Evolutionary conservation across 2,888 invertebrate species (phyloP).

Genomic region (Muscina levida): DNA sequence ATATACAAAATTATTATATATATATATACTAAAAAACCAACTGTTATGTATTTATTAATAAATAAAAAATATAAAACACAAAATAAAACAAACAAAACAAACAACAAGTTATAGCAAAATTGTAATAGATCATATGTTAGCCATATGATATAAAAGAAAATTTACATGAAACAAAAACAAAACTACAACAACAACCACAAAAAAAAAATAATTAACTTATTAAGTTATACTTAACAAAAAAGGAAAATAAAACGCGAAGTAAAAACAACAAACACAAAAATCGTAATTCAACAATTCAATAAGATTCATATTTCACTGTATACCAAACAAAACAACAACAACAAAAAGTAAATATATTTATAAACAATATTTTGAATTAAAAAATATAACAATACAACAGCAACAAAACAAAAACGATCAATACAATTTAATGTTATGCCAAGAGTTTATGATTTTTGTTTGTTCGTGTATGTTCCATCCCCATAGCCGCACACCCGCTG

Average conservation of each 20-base stretch:
- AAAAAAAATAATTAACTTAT: constrained; percentile 8
- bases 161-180: constrained; percentile 39
- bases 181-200: constrained; percentile 25
- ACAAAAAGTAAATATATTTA: constrained; percentile 16
- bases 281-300: constrained; percentile 37
- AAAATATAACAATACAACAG: background rate
- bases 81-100: constrained; percentile 45
- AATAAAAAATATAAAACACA: constrained; percentile 48
- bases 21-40: constrained; percentile 49
- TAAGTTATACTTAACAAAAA: constrained; percentile 6
- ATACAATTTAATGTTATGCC: too few species aligned
- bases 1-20: constrained; percentile 45
- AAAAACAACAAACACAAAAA: constrained; percentile 60
- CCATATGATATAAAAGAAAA: constrained; percentile 31
- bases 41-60: constrained; percentile 61
- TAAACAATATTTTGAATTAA: background rate
- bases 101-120: constrained; percentile 40
- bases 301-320: constrained; percentile 69
- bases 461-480: too few species aligned
- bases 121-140: constrained; percentile 17
- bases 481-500: too few species aligned
- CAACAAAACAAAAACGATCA: background rate
- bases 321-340: constrained; percentile 23
- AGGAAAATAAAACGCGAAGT: constrained; percentile 63
- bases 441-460: too few species aligned